phyloP scores from a whole-genome alignment of 2,888 invertebrate genomes.

The Euphydryas editha region DNA sequence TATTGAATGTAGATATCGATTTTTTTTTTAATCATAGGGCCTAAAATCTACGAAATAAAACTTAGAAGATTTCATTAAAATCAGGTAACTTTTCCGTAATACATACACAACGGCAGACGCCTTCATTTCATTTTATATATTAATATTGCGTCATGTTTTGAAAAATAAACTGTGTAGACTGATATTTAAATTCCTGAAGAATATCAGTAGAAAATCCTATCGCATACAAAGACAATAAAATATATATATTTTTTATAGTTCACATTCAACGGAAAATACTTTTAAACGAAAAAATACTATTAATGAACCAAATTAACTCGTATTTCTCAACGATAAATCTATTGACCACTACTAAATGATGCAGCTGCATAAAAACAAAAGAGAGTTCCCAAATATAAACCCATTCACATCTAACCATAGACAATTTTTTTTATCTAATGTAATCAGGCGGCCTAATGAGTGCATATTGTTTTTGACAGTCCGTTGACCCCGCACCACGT shows the following conservation, averaged over 20 bases:
- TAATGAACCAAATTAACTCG: neutral
- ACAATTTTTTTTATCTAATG: constrained; percentile 47
- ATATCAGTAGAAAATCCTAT: too few species aligned
- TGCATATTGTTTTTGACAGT: constrained; percentile 67
- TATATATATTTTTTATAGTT: neutral
- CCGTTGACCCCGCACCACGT: constrained; percentile 71
- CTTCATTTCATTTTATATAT: too few species aligned
- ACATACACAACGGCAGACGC: too few species aligned
- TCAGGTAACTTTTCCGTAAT: too few species aligned
- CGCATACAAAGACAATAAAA: too few species aligned
- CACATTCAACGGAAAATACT: neutral
- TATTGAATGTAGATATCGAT: too few species aligned
- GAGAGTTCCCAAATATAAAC: constrained; percentile 48
- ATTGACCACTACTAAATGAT: constrained; percentile 44
- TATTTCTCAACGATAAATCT: constrained; percentile 1
- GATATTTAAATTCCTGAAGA: too few species aligned
- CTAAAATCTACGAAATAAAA: too few species aligned
- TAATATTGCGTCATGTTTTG: too few species aligned
- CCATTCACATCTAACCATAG: constrained; percentile 37
- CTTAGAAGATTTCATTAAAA: too few species aligned
- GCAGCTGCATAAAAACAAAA: constrained; percentile 70
- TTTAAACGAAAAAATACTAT: neutral
- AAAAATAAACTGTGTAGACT: too few species aligned
- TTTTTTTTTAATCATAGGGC: too few species aligned
- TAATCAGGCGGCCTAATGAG: constrained; percentile 56